Evolutionary conservation across 1,140 invertebrate species (phyloP), one percentile per base, ranked within the genome.

Genomic region (Psix sp.): DNA sequence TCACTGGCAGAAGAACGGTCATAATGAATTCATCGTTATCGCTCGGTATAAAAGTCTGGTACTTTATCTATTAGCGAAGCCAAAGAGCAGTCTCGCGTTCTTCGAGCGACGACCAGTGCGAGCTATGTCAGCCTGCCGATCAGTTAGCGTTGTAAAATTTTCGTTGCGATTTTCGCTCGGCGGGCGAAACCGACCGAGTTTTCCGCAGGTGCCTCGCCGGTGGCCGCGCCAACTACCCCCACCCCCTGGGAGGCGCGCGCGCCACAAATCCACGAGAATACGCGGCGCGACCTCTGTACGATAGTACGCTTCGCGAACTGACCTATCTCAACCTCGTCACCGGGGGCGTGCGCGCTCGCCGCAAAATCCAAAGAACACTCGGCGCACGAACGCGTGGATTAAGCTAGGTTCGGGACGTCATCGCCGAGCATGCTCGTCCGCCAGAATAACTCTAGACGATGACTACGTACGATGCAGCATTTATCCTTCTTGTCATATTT

Each of bases 241-340:
- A 29, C 14, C 18, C 31, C 11, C 4, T 4, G 33, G 11, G 17
- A 33, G 3, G 6, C 31, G 21, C 43, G 24, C 45, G 14, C 38
- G 57, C 9, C 21, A n/a, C 46, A 11, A 51, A 51, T 43, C 39
- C 59, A 18, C 63, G 13, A n/a, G n/a, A n/a, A n/a, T n/a, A n/a
- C 35, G 46, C 54, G 29, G 38, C 51, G 59, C 49, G 62, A 63
- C 63, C 62, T 68, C 68, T 72, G 63, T 29, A 49, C 45, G 62
- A 67, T 51, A 63, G 51, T 63, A 60, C 33, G 49, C 71, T 77
- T 77, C 71, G 67, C 71, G 20, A 67, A 71, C 75, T 78, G 82
- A 82, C 82, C 82, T 84, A 82, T 80, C 80, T 62, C 81, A 84
- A 84, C 63, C 77, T 75, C 78, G 81, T 78, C 80, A 80, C 76